Conservation (phyloP, 2,888 invertebrate species). For the Eilema depressum region DNA sequence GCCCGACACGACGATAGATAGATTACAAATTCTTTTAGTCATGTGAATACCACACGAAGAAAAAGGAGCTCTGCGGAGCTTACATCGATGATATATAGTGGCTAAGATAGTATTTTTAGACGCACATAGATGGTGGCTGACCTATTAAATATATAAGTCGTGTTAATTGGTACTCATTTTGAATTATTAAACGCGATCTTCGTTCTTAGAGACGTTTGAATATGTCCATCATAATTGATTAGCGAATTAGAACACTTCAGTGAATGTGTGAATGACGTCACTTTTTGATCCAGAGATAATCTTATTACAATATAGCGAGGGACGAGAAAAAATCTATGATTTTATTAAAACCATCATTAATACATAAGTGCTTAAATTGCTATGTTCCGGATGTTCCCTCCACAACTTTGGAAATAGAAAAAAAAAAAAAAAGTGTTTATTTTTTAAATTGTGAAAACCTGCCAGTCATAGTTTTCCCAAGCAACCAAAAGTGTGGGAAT, state of each 20-base stretch:
- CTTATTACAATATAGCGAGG: background rate
- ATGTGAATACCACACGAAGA: background rate
- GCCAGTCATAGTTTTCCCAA: background rate
- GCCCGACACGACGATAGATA: background rate
- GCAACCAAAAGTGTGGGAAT: background rate
- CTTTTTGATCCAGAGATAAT: background rate
- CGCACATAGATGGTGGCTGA: background rate
- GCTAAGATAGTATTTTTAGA: constrained; percentile 1
- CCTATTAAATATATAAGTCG: background rate
- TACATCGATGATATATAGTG: background rate
- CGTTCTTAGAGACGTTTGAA: background rate
- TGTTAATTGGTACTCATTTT: constrained; percentile 1
- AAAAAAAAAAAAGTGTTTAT: background rate
- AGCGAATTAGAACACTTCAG: background rate
- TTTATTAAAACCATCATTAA: too few relatives aligned
- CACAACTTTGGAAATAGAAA: too few relatives aligned
- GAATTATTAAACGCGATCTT: background rate
- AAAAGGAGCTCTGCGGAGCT: background rate
- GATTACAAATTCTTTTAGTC: background rate
- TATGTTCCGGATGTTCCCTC: too few relatives aligned
- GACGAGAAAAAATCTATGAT: background rate
- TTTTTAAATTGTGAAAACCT: background rate
- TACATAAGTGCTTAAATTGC: too few relatives aligned
- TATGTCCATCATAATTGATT: background rate
- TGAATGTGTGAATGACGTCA: background rate